Evolutionary conservation across 1,140 invertebrate genomes (phyloP).

Genomic region (Zaprionus lachaisei): DNA sequence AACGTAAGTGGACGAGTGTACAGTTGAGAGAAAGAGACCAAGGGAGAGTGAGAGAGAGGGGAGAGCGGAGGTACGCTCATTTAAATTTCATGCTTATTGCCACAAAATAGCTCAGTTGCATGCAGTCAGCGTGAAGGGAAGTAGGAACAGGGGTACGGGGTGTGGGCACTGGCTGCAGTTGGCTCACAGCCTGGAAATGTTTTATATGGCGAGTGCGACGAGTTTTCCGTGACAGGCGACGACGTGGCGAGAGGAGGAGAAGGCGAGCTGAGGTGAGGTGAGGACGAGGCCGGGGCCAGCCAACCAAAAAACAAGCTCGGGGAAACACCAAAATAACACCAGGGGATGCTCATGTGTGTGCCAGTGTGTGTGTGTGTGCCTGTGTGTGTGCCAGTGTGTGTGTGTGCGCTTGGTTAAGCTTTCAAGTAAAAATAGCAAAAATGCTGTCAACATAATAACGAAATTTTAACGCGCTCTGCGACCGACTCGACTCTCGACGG

Average conservation of each 20-base stretch:
- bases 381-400: slow-evolving; percentile 5
- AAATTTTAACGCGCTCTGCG: slow-evolving; percentile 80
- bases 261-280: neutral
- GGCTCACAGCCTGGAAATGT: slow-evolving; percentile 35
- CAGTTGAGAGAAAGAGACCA: neutral
- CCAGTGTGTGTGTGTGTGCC: slow-evolving; percentile 10
- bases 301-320: slow-evolving; percentile 82
- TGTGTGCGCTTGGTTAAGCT: slow-evolving; percentile 72
- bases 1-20: slow-evolving; percentile 4
- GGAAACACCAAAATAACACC: slow-evolving; percentile 80
- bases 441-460: slow-evolving; percentile 82
- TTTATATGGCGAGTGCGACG: slow-evolving; percentile 68
- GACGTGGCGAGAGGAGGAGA: slow-evolving; percentile 24
- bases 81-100: slow-evolving; percentile 83
- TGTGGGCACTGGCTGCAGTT: slow-evolving; percentile 46
- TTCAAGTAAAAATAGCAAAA: slow-evolving; percentile 83
- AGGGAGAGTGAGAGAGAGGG: neutral
- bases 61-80: slow-evolving; percentile 52
- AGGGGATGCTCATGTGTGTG: slow-evolving; percentile 51
- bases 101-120: slow-evolving; percentile 80
- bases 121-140: neutral
- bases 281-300: slow-evolving; percentile 51
- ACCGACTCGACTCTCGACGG: slow-evolving; percentile 49
- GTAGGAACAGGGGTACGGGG: neutral
- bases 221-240: slow-evolving; percentile 60